A percentile compares a stretch with the other conserved stretches of the same genome.
Conservation (phyloP, 2,888 invertebrate species). For the Drosophila prolongata region DNA sequence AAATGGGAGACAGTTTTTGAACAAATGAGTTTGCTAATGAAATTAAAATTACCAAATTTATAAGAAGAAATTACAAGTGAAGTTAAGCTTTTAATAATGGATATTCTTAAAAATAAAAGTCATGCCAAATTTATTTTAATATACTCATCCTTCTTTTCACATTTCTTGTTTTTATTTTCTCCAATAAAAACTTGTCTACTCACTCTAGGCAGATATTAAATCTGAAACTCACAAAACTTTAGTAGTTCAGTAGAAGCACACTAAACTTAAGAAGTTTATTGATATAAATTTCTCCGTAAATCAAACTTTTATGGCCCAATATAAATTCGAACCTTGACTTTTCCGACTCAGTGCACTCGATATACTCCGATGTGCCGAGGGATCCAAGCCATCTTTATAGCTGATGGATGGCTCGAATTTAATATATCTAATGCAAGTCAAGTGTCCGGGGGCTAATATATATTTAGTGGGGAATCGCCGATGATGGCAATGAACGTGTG, state of each 20-base stretch:
- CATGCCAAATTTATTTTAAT: too few relatives aligned
- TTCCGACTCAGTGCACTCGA: constrained; percentile 11
- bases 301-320: constrained; percentile 10
- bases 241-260: background rate
- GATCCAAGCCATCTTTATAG: constrained; percentile 28
- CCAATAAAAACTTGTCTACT: background rate
- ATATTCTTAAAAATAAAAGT: too few relatives aligned
- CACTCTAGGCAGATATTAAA: background rate
- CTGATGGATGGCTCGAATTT: constrained; percentile 39
- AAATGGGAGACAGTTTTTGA: background rate
- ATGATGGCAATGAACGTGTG: constrained; percentile 44
- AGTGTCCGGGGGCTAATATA: constrained; percentile 59
- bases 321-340: constrained; percentile 9
- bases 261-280: background rate
- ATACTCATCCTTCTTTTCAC: background rate
- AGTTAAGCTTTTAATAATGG: too few relatives aligned
- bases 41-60: too few relatives aligned
- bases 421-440: constrained; percentile 66
- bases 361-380: background rate
- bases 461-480: constrained; percentile 51
- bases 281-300: background rate
- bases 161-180: background rate
- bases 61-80: too few relatives aligned
- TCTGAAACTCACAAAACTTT: background rate
- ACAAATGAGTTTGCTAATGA: background rate